Evolutionary conservation across 1,140 invertebrate genomes (phyloP).

Genomic region (Hylaeus volcanicus): DNA sequence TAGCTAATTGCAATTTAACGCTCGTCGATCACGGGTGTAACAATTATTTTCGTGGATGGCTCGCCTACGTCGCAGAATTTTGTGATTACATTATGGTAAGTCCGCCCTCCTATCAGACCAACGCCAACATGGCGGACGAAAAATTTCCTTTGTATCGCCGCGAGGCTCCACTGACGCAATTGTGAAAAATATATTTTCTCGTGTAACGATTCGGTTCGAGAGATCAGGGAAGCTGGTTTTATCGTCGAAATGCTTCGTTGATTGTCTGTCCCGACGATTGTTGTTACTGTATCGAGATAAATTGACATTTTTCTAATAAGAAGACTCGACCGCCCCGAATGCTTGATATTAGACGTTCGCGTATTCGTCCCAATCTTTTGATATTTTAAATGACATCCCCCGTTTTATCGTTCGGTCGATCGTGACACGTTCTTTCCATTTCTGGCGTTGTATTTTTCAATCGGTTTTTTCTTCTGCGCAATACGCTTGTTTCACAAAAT

Average conservation of each 20-base stretch:
- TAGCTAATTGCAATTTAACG: constrained; percentile 79
- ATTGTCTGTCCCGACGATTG: not conserved
- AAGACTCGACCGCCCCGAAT: constrained; percentile 43
- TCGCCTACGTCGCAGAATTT: constrained; percentile 79
- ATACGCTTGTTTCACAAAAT: constrained; percentile 46
- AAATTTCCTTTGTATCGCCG: constrained; percentile 81
- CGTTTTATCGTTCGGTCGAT: not conserved
- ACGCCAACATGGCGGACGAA: constrained; percentile 82
- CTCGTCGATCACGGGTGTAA: constrained; percentile 72
- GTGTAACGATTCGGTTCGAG: not conserved
- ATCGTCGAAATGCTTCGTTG: not conserved
- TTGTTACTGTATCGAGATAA: constrained; percentile 19
- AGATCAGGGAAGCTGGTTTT: not conserved
- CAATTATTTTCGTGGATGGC: constrained; percentile 81
- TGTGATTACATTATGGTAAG: constrained; percentile 85
- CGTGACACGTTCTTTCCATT: constrained; percentile 14
- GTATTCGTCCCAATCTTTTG: constrained; percentile 41
- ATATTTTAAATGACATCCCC: constrained; percentile 53
- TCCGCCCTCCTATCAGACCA: constrained; percentile 73
- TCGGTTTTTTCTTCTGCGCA: constrained; percentile 46
- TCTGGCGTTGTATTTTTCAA: constrained; percentile 6
- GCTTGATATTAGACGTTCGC: constrained; percentile 51
- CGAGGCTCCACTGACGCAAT: constrained; percentile 58
- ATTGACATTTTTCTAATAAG: constrained; percentile 39
- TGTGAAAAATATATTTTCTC: constrained; percentile 39